Percentiles rank a stretch among this genome's conserved stretches.
Conservation (phyloP, 2,113 vertebrate genomes). For the Rhipidura dahli region DNA sequence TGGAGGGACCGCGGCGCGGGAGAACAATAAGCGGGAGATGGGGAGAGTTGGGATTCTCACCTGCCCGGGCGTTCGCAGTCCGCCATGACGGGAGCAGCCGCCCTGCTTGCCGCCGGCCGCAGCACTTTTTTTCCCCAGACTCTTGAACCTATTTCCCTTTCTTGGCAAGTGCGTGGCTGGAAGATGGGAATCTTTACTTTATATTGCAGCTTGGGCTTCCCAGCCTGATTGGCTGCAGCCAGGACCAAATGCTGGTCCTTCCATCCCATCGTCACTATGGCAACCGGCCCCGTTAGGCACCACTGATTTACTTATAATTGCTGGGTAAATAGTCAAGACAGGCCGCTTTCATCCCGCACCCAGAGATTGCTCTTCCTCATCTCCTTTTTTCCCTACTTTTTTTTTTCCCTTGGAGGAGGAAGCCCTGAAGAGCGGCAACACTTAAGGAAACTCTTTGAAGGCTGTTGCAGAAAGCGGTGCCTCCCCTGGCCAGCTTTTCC, state of each 20-base stretch:
- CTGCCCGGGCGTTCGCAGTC: conserved; percentile 83
- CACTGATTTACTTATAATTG: conserved; percentile 85
- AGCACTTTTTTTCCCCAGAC: conserved; percentile 77
- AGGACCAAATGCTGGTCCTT: conserved; percentile 93
- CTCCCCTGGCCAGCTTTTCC: background rate
- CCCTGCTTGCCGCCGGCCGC: conserved; percentile 75
- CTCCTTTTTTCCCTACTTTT: background rate
- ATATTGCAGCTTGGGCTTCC: conserved; percentile 88
- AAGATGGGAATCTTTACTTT: conserved; percentile 94
- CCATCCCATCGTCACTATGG: conserved; percentile 93
- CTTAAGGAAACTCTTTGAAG: conserved; percentile 44
- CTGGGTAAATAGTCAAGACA: conserved; percentile 74
- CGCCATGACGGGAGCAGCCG: conserved; percentile 87
- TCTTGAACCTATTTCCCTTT: conserved; percentile 84
- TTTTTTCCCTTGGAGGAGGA: background rate
- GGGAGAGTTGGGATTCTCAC: conserved; percentile 86
- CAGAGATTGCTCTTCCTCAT: background rate
- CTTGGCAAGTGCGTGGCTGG: conserved; percentile 86
- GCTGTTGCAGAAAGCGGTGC: background rate
- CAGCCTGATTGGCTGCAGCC: conserved; percentile 90
- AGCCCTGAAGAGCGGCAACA: conserved; percentile 4
- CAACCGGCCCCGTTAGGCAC: conserved; percentile 91
- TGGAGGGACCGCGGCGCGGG: conserved; percentile 68
- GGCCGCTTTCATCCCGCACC: conserved; percentile 52
- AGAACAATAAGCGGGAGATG: conserved; percentile 74